phyloP scores from a whole-genome alignment of 2,113 vertebrate genomes.

The Chamaetylas fuelleborni region DNA sequence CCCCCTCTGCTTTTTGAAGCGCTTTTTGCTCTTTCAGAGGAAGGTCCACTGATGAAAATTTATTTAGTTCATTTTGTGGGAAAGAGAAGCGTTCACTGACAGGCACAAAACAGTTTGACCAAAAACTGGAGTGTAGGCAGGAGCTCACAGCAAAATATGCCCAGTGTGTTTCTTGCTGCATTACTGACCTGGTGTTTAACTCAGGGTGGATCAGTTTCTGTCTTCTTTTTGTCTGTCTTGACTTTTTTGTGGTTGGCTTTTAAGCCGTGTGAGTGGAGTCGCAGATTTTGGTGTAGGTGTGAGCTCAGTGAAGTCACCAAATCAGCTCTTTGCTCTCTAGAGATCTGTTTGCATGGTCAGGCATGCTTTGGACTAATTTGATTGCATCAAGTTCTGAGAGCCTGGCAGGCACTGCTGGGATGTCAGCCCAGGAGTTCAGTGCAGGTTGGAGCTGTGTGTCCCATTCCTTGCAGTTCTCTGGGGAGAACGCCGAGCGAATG shows the following conservation, averaged over 20 bases:
- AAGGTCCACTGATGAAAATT: background rate
- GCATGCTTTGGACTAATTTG: background rate
- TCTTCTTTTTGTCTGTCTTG: background rate
- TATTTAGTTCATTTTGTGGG: background rate
- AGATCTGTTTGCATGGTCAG: background rate
- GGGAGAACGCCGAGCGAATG: constrained; percentile 84
- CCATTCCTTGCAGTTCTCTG: constrained; percentile 84
- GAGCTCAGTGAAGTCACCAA: background rate
- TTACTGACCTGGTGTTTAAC: background rate
- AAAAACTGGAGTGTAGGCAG: background rate
- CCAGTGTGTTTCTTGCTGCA: background rate
- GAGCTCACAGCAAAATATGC: background rate
- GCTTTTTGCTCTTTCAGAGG: background rate
- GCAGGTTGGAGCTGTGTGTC: background rate
- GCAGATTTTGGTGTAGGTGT: background rate
- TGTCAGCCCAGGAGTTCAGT: background rate
- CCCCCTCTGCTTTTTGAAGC: background rate
- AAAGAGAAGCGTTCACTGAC: background rate
- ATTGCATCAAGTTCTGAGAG: background rate
- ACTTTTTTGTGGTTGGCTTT: background rate
- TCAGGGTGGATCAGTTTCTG: background rate
- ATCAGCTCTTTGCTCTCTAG: background rate
- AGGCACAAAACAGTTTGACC: background rate
- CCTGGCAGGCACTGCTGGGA: background rate
- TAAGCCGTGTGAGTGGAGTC: background rate